Base-by-base conservation (phyloP, 2,797 vertebrate species). In the Anguilla anguilla region DNA sequence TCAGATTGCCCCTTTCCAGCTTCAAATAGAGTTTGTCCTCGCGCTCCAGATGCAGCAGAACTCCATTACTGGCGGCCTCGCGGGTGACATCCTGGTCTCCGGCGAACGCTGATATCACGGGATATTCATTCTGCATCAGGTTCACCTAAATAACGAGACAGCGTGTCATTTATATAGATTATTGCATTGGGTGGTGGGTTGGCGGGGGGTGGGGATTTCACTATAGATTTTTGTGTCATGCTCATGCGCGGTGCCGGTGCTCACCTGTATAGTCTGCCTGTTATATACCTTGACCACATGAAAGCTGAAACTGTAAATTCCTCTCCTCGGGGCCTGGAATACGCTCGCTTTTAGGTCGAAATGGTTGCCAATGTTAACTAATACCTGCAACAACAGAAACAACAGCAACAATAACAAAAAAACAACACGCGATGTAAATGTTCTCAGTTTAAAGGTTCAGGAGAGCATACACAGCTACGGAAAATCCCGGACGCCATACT, bases 281-380 rank as follows among this genome's bases (percentile, higher is more conserved):
- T 97, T 97, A 95, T 97, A 97, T 86, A 97, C 97, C 94, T 97
- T 97, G 90, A 97, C 97, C 93, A 97, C 97, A 59, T 97, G 97
- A 93, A 97, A 97, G 92, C 97, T 97, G 95, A 97, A 97, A 94
- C 97, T 97, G 94, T 97, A 97, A 91, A 97, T 97, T 79, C 97
- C 97, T 94, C 97, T 97, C 83, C 97, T 95, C 3, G 97, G 97
- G 39, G 97, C 97, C 92, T 96, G 96, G 93, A 97, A 97, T 91
- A 96, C 96, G 93, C 97, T 97, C 92, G 97, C 96, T 92, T 96
- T 95, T 83, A 97, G 96, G 91, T 97, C 96, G 91, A 97, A 97
- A 93, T 97, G 97, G 93, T 97, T 97, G 91, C 97, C 97, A 90
- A 97, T 96, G 89, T 97, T 97, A 91, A 97, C 97, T 92, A 97